Base-by-base conservation (phyloP, 1,140 invertebrate species). In the Ceratosolen solmsi region DNA sequence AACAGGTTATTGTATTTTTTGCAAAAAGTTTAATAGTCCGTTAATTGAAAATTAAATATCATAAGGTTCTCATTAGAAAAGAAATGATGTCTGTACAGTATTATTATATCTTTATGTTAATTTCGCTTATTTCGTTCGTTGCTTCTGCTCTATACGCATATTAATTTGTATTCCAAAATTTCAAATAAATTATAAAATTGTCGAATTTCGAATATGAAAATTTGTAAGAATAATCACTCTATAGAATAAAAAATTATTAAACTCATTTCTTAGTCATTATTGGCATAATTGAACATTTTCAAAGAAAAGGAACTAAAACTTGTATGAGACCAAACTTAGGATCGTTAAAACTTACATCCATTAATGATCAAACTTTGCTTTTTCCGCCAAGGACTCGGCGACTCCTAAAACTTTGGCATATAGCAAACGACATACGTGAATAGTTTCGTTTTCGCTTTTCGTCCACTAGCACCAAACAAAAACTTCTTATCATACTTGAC, bases 311-410 rank as follows among this genome's bases (percentile, higher is more conserved):
- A 76, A 38, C n/a, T 27, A 33, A 41, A 60, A 25, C n/a, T 76
- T 56, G 9, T 33, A 51, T 13, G n/a, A 72, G 38, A 74, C n/a
- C 7, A 4, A 70, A 30, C 71, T 27, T 25, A 73, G 33, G n/a
- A 36, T n/a, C 60, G 27, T 63, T 49, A 38, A 78, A 79, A 71
- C 49, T 71, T 56, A 33, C 51, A 22, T 49, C 27, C 51, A 79
- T 79, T 79, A 79, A 79, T 71, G 77, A 56, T 58, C n/a, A 5
- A 79, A 79, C 65, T 79, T 79, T 71, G 33, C 36, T 76, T 76
- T 76, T 63, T 76, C 46, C 27, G 13, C 11, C n/a, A 54, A 22
- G 2, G 11, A 71, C 77, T 41, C n/a, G 68, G 41, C 51, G 51
- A 56, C 65, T 71, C 30, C 51, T n/a, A n/a, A 79, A 79, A 72